These are phyloP conservation scores for Enteromius thamalakanensis DNA, from an alignment of 2,797 vertebrate species.

Conservation along the genomic window DNA sequence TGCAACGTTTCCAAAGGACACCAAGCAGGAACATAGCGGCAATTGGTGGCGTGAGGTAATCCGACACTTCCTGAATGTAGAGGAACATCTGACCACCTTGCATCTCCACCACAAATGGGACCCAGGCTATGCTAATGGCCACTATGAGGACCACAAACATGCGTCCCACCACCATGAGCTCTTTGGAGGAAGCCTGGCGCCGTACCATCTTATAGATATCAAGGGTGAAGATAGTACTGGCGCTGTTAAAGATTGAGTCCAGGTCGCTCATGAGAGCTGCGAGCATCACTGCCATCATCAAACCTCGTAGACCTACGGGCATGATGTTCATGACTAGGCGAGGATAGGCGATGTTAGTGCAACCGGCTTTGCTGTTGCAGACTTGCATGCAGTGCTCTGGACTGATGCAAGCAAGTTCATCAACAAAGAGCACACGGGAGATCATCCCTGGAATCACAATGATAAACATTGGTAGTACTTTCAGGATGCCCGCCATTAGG, in stretches of 20 bases:
- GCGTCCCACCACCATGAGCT: slow-evolving; percentile 90
- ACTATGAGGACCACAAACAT: slow-evolving; percentile 95
- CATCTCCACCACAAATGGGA: slow-evolving; percentile 96
- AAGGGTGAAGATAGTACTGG: slow-evolving; percentile 97
- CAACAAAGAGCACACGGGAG: slow-evolving; percentile 90
- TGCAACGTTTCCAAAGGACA: slow-evolving; percentile 95
- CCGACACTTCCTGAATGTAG: slow-evolving; percentile 97
- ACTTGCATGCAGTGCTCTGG: slow-evolving; percentile 97
- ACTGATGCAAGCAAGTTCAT: slow-evolving; percentile 94
- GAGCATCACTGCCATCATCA: slow-evolving; percentile 99
- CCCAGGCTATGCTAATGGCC: slow-evolving; percentile 94
- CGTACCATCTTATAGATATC: slow-evolving; percentile 92
- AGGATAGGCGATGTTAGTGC: slow-evolving; percentile 97
- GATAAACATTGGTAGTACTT: slow-evolving; percentile 96
- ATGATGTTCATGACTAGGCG: slow-evolving; percentile 94
- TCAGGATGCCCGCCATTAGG: slow-evolving; percentile 95
- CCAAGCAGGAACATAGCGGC: slow-evolving; percentile 94
- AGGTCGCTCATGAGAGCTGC: slow-evolving; percentile 98
- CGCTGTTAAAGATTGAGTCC: slow-evolving; percentile 98
- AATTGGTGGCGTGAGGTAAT: slow-evolving; percentile 94
- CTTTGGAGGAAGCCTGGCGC: slow-evolving; percentile 83
- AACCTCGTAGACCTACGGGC: slow-evolving; percentile 92
- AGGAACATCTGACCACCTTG: slow-evolving; percentile 98
- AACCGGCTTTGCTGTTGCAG: slow-evolving; percentile 93
- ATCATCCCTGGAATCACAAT: slow-evolving; percentile 99